Evolutionary conservation across 2,113 vertebrate species (phyloP), one percentile per base, ranked within the genome.

Genomic region (Ciconia maguari): DNA sequence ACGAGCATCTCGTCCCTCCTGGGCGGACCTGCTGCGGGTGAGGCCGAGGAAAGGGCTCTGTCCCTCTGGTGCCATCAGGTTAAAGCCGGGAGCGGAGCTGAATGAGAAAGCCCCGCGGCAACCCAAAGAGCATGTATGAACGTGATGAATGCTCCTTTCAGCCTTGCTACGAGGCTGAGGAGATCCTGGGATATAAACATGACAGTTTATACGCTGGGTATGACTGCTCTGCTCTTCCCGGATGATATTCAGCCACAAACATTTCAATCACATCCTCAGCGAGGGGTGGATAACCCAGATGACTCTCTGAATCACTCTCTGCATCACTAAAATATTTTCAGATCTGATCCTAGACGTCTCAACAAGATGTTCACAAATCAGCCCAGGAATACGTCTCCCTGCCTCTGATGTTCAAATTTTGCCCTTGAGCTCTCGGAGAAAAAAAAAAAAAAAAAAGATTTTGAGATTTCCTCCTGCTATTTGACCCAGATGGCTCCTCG

Each of bases 301-400:
- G 96, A 86, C 91, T 95, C 74, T 69, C 93, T 70, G 93, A 95
- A 87, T 96, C 75, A 62, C 60, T 93, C 81, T 58, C 95, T 78
- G 83, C 68, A 83, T 87, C 81, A 44, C 76, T 49, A 42, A 90
- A 93, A 86, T 86, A 61, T 80, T 94, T 94, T 83, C 81, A 13
- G 34, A 94, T 57, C 69, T 79, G 82, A 90, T 94, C 66, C 7
- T 51, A 69, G 71, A 51, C 38, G 26, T 85, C 74, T 90, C 71
- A 51, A 91, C 75, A 65, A 70, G 58, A 62, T 90, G 94, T 96
- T 94, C 93, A 75, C 97, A 71, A 52, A 68, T 82, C 85, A 68
- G 76, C 44, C 41, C 90, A 52, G 78, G 74, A 95, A 93, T 52
- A 34, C 32, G 11, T 90, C 72, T 94, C 86, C 79, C 74, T 89